Evolutionary conservation across 2,113 vertebrate species (phyloP), one percentile per base, ranked within the genome.

Genomic region (Solea senegalensis): DNA sequence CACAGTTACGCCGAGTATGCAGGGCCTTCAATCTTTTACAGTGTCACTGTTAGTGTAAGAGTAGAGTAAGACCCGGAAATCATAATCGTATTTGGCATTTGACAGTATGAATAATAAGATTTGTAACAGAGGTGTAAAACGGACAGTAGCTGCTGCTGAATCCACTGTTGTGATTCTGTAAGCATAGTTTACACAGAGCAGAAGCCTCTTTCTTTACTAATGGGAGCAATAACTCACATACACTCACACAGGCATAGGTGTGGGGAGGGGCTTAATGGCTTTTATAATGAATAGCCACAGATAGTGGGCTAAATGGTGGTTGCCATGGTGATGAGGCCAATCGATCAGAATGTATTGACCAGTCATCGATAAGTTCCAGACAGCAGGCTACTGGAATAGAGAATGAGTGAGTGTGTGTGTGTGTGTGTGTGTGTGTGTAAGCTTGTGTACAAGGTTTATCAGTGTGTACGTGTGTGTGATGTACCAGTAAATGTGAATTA

Each of bases 241-340:
- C 48, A 50, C 48, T 7, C 34, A 16, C 57, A 44, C 58, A 45
- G 41, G 9, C 16, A 9, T 69, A 0, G 43, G 45, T 48, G 45
- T 48, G 45, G 11, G 45, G 14, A 14, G 45, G 45, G 48, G 34
- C 69, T 84, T 92, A 90, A 91, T 88, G 84, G 87, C 82, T 86
- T 91, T 76, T 82, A 86, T 90, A 91, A 92, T 88, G 88, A 92
- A 91, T 87, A 86, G 86, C 81, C 82, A 56, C 13, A 76, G 86
- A 90, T 89, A 84, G 84, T 70, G 71, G 79, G 74, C 88, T 92
- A 91, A 91, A 90, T 88, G 89, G 80, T 80, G 77, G 90, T 92
- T 91, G 83, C 90, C 68, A 91, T 92, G 81, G 88, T 72, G 82
- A 92, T 81, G 27, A 84, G 85, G 81, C 82, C 85, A 84, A 88